Conservation (phyloP, 2,888 invertebrate species). For the Heteromurus nitidus region DNA sequence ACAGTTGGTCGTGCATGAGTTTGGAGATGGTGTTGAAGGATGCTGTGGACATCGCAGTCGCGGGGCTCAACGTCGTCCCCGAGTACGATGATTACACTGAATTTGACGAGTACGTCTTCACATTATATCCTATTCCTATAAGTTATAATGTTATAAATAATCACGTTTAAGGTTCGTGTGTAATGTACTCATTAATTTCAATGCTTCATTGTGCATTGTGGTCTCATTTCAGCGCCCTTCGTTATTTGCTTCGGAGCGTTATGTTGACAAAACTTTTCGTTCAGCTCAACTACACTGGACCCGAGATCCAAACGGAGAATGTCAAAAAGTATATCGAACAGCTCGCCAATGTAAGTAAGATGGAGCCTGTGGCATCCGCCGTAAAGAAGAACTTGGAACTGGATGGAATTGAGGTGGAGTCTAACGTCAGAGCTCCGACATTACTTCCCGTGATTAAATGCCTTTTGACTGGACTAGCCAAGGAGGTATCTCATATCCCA, state of each 20-base stretch:
- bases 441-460: conserved; percentile 43
- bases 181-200: too few relatives aligned
- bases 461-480: conserved; percentile 21
- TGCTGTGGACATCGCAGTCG: neutral
- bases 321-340: neutral
- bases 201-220: too few relatives aligned
- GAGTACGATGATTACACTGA: neutral
- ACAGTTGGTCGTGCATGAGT: neutral
- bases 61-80: neutral
- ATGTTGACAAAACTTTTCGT: conserved; percentile 23
- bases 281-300: conserved; percentile 54
- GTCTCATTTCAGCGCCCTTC: neutral
- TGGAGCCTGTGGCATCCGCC: neutral
- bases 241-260: neutral
- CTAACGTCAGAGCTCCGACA: conserved; percentile 24
- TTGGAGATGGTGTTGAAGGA: neutral
- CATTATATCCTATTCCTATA: neutral
- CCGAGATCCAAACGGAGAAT: neutral
- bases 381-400: neutral
- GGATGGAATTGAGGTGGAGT: conserved; percentile 58
- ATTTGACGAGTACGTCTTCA: conserved; percentile 6
- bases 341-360: neutral
- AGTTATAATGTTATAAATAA: neutral
- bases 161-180: too few relatives aligned
- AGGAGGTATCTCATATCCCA: conserved; percentile 75